Evolutionary conservation across 2,113 vertebrate species (phyloP), one percentile per base, ranked within the genome.

Genomic region (Campylomormyrus numenius): DNA sequence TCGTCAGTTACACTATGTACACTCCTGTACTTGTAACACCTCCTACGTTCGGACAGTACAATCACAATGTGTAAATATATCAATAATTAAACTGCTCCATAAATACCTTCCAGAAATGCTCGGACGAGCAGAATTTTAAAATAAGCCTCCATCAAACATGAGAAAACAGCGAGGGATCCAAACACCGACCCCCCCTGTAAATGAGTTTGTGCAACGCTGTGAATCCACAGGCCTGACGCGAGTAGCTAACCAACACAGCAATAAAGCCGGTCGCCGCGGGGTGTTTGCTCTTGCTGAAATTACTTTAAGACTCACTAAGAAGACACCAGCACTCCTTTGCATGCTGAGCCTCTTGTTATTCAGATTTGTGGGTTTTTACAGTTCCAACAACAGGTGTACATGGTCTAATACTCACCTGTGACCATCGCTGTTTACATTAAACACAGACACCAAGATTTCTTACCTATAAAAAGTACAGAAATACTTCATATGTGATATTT

Each of bases 271-370:
- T 89, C 95, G 95, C 95, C 95, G 92, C 88, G 90, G 95, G 95
- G 92, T 96, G 95, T 95, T 96, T 96, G 93, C 95, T 96, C 94
- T 95, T 93, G 92, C 92, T 94, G 94, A 94, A 95, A 95, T 94
- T 94, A 95, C 95, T 96, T 96, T 95, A 95, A 96, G 95, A 95
- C 94, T 95, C 96, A 94, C 94, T 95, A 96, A 96, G 95, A 95
- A 96, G 94, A 95, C 93, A 96, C 94, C 91, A 92, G 93, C 93
- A 89, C 88, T 94, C 91, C 92, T 94, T 80, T 94, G 9, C 70
- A 91, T 94, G 94, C 93, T 94, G 92, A 89, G 92, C 94, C 94
- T 95, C 95, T 96, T 95, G 95, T 95, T 95, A 93, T 94, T 94
- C 93, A 91, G 90, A 92, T 93, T 96, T 95, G 92, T 96, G 95